phyloP scores from a whole-genome alignment of 1,140 invertebrate species.

The Agrilus planipennis region DNA sequence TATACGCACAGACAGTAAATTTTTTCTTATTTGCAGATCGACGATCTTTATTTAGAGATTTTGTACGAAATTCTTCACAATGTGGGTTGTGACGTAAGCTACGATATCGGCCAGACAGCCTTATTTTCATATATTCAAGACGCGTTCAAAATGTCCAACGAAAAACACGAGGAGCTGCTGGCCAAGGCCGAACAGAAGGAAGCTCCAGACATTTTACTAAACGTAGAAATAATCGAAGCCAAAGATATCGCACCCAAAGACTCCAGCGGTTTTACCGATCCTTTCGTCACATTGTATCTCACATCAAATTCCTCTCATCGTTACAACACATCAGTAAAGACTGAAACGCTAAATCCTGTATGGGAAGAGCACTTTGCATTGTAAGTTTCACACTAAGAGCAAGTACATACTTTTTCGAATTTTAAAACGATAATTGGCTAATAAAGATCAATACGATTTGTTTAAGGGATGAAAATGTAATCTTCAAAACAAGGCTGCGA shows the following conservation, averaged over 20 bases:
- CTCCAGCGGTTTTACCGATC: slow-evolving; percentile 91
- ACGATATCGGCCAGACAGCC: slow-evolving; percentile 52
- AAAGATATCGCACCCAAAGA: slow-evolving; percentile 89
- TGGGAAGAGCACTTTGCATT: slow-evolving; percentile 98
- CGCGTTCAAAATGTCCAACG: slow-evolving; percentile 72
- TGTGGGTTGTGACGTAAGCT: slow-evolving; percentile 60
- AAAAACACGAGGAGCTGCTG: slow-evolving; percentile 56
- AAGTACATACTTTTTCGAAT: slow-evolving; percentile 7
- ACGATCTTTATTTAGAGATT: slow-evolving; percentile 85
- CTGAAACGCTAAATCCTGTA: slow-evolving; percentile 73
- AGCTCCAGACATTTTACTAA: slow-evolving; percentile 83
- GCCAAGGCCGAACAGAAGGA: slow-evolving; percentile 60
- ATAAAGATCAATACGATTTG: too few relatives aligned
- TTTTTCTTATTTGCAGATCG: slow-evolving; percentile 46
- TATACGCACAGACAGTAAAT: background rate
- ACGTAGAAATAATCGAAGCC: slow-evolving; percentile 87
- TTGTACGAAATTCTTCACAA: slow-evolving; percentile 89
- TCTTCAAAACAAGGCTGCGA: too few relatives aligned
- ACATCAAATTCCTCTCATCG: slow-evolving; percentile 60
- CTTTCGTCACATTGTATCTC: slow-evolving; percentile 78
- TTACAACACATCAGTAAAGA: slow-evolving; percentile 85
- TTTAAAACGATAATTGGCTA: too few relatives aligned
- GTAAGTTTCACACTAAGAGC: slow-evolving; percentile 58
- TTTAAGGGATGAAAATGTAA: too few relatives aligned
- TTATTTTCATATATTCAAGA: slow-evolving; percentile 76